These are phyloP conservation scores for Melipona bicolor DNA, from an alignment of 2,888 invertebrate species.

Conservation along the genomic window DNA sequence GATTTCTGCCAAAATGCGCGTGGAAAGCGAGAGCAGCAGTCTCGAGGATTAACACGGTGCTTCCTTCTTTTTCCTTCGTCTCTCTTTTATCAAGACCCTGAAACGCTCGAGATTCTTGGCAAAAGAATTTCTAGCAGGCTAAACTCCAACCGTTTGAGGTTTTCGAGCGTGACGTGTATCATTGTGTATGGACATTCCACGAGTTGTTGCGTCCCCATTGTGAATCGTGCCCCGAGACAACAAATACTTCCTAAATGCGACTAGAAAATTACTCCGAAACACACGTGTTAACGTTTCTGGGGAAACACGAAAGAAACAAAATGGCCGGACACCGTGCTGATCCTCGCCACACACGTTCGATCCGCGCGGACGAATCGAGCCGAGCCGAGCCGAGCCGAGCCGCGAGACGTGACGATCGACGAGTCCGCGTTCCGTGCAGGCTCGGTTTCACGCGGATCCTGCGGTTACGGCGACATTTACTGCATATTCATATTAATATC, in stretches of 20 bases:
- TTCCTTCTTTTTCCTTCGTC: not conserved
- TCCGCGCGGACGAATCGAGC: conserved; percentile 29
- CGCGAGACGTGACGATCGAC: not conserved
- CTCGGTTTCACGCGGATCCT: conserved; percentile 36
- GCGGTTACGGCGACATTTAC: conserved; percentile 58
- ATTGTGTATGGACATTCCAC: conserved; percentile 55
- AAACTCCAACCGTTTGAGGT: not conserved
- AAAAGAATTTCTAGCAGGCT: not conserved
- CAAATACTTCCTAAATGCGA: conserved; percentile 16
- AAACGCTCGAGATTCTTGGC: conserved; percentile 29
- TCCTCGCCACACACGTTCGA: conserved; percentile 51
- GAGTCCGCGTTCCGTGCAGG: conserved; percentile 18
- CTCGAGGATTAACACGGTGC: conserved; percentile 60
- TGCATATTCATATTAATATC: conserved; percentile 74
- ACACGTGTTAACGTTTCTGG: conserved; percentile 11
- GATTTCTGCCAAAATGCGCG: conserved; percentile 48
- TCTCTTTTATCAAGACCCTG: no score
- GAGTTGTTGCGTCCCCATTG: conserved; percentile 32
- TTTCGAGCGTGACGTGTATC: conserved; percentile 9
- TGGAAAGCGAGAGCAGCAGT: conserved; percentile 34
- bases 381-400: conserved; percentile 14
- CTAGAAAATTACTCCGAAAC: conserved; percentile 13
- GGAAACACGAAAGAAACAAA: not conserved
- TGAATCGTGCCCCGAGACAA: conserved; percentile 10
- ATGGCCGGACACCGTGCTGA: conserved; percentile 61